phyloP scores from a whole-genome alignment of 2,888 invertebrate species.

The Zootermopsis nevadensis region DNA sequence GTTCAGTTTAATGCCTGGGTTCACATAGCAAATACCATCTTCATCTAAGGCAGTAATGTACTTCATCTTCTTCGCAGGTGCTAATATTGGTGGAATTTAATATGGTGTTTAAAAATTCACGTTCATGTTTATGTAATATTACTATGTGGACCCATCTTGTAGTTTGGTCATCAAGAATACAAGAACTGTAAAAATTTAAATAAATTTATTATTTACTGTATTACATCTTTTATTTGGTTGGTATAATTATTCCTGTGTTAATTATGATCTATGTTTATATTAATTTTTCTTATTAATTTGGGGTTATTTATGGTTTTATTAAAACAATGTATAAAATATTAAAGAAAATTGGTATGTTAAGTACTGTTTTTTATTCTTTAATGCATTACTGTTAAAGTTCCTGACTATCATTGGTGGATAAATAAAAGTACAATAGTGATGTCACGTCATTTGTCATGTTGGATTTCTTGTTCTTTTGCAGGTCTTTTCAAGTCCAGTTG shows the following conservation, averaged over 20 bases:
- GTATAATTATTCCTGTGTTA: constrained; percentile 44
- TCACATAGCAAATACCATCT: constrained; percentile 39
- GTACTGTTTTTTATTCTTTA: constrained; percentile 16
- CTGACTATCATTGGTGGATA: not conserved
- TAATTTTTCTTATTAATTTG: constrained; percentile 44
- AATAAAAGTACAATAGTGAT: constrained; percentile 44
- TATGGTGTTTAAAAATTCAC: constrained; percentile 16
- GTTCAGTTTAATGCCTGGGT: constrained; percentile 45
- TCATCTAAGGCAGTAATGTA: not conserved
- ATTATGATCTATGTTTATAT: constrained; percentile 45
- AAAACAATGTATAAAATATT: constrained; percentile 44
- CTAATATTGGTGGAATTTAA: constrained; percentile 21
- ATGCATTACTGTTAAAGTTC: constrained; percentile 14
- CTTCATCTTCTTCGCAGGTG: not conserved
- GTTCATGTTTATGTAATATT: constrained; percentile 1
- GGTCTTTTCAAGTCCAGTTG: not conserved
- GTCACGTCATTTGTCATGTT: constrained; percentile 5
- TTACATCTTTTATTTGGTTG: constrained; percentile 43
- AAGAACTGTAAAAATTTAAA: constrained; percentile 48
- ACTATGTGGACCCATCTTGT: constrained; percentile 47
- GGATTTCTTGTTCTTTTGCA: constrained; percentile 8
- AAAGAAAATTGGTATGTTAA: constrained; percentile 38
- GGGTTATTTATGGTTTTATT: constrained; percentile 46
- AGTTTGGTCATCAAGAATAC: constrained; percentile 35
- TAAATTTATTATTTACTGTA: constrained; percentile 51